Conservation (phyloP, 2,113 vertebrate genomes). For the Myrmophylax atrothorax region DNA sequence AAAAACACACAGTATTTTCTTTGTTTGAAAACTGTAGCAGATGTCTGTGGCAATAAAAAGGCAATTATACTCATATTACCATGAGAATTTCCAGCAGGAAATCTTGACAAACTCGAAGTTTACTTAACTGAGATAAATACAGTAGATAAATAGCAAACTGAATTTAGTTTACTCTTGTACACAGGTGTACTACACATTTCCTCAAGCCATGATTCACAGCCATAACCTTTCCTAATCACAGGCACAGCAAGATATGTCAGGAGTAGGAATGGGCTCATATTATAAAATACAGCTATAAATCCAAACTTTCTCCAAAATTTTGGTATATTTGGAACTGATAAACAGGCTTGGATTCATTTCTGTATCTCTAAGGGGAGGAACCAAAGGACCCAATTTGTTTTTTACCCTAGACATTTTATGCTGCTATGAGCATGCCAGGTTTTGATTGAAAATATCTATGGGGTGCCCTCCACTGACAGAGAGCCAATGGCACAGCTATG, state of each 20-base stretch:
- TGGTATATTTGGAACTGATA: neutral
- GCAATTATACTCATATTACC: conserved; percentile 71
- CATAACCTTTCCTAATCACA: conserved; percentile 70
- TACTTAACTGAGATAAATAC: conserved; percentile 75
- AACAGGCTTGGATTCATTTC: neutral
- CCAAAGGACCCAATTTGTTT: neutral
- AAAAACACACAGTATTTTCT: conserved; percentile 6
- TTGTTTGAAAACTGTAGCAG: conserved; percentile 72
- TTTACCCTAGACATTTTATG: neutral
- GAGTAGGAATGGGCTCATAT: neutral
- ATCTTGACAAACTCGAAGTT: conserved; percentile 73
- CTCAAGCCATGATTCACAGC: conserved; percentile 64
- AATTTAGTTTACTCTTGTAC: conserved; percentile 70
- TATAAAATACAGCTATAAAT: conserved; percentile 28
- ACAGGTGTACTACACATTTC: conserved; percentile 58
- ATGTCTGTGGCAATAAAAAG: conserved; percentile 75
- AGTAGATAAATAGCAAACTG: conserved; percentile 72
- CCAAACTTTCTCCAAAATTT: conserved; percentile 29
- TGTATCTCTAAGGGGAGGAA: neutral
- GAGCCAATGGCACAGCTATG: conserved; percentile 4
- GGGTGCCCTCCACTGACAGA: neutral
- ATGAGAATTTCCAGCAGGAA: conserved; percentile 72
- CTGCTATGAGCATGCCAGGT: neutral
- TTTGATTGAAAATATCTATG: conserved; percentile 32
- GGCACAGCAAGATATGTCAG: conserved; percentile 53